Evolutionary conservation across 2,888 invertebrate genomes (phyloP).

Genomic region (Orthosia cruda): DNA sequence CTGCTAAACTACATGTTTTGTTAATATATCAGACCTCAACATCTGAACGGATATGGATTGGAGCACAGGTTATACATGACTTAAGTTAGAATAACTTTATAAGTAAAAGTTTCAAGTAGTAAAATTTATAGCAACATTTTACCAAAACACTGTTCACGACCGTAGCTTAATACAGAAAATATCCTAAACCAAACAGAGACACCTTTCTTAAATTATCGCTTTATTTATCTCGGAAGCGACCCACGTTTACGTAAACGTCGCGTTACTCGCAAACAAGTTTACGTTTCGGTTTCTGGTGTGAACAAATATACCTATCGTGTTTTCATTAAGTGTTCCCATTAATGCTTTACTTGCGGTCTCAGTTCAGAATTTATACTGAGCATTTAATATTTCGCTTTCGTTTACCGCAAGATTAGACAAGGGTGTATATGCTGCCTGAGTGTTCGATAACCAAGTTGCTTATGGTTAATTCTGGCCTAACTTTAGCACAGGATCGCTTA

Average conservation of each 20-base stretch:
- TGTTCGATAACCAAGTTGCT: slow-evolving; percentile 19
- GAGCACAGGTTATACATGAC: no score
- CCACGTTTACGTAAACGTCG: slow-evolving; percentile 45
- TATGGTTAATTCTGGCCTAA: not conserved
- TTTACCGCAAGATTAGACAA: not conserved
- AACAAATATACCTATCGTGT: slow-evolving; percentile 27
- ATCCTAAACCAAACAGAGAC: not conserved
- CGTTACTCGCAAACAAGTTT: slow-evolving; percentile 31
- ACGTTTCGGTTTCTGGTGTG: slow-evolving; percentile 38
- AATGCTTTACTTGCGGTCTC: slow-evolving; percentile 29
- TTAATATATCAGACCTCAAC: no score
- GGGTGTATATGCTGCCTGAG: slow-evolving; percentile 21
- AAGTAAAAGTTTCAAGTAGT: no score
- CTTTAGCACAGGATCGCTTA: not conserved
- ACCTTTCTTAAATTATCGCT: slow-evolving; percentile 31
- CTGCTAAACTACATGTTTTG: no score
- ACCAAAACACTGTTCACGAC: slow-evolving; percentile 27
- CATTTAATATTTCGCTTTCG: slow-evolving; percentile 5
- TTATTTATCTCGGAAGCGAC: slow-evolving; percentile 45
- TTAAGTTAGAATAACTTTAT: no score
- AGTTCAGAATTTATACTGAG: not conserved
- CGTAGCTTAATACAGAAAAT: slow-evolving; percentile 20
- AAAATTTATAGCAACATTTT: no score
- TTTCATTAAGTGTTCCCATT: slow-evolving; percentile 31
- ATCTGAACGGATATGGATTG: no score